Percentiles rank a stretch among this genome's conserved stretches.
Conservation (phyloP, 2,113 vertebrate genomes). For the Sinocyclocheilus anshuiensis region DNA sequence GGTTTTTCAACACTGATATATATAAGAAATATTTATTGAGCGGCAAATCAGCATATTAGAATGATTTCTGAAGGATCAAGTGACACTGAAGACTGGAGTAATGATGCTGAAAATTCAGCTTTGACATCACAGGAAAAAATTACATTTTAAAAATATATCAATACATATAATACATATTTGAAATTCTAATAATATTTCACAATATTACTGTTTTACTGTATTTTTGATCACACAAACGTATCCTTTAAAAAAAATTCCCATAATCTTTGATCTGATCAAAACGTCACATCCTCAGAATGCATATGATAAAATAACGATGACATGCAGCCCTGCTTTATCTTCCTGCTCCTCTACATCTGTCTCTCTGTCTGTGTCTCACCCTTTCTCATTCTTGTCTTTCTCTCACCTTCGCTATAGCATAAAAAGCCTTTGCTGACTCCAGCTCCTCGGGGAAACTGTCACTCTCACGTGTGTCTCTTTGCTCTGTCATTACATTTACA, state of each 20-base stretch:
- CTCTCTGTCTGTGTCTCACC: background rate
- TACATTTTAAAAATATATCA: background rate
- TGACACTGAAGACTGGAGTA: background rate
- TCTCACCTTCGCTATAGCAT: conserved; percentile 18
- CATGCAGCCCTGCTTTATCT: background rate
- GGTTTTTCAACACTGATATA: too few relatives aligned
- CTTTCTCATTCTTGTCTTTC: conserved; percentile 12
- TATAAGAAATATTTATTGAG: background rate
- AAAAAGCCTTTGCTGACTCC: conserved; percentile 19
- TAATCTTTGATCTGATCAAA: background rate
- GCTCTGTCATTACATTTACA: conserved; percentile 18
- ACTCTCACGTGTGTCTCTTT: background rate
- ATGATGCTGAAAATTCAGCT: background rate
- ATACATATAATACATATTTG: background rate
- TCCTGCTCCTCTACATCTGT: background rate
- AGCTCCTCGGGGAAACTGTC: conserved; percentile 1
- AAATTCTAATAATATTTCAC: background rate
- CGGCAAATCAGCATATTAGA: background rate
- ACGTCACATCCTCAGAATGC: background rate
- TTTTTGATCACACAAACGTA: too few relatives aligned
- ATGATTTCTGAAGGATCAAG: background rate
- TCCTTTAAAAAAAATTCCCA: too few relatives aligned
- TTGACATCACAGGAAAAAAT: background rate
- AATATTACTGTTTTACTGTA: background rate
- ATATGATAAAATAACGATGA: background rate